These are phyloP conservation scores for Euclidia mi DNA, from an alignment of 2,888 invertebrate genomes.

Conservation along the genomic window DNA sequence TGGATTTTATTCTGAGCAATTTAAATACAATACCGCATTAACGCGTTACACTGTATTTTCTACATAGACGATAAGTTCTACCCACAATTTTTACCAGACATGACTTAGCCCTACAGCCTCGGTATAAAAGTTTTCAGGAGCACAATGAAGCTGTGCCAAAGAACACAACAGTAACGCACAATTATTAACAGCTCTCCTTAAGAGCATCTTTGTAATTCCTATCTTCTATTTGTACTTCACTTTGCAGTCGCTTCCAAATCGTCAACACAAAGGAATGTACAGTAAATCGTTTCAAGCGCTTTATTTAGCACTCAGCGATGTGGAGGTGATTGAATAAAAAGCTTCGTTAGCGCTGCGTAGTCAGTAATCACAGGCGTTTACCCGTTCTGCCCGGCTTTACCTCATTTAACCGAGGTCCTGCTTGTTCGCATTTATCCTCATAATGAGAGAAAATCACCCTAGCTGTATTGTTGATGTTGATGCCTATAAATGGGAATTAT, in stretches of 20 bases:
- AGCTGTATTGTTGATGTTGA: conserved; percentile 13
- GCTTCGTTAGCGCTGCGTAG: conserved; percentile 16
- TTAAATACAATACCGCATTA: too few relatives aligned
- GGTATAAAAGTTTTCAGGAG: neutral
- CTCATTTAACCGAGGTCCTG: conserved; percentile 10
- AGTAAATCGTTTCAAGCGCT: conserved; percentile 11
- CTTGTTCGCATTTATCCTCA: conserved; percentile 10
- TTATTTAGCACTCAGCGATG: conserved; percentile 10
- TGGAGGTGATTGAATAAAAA: conserved; percentile 17
- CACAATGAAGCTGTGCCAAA: neutral
- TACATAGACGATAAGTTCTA: too few relatives aligned
- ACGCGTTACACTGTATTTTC: too few relatives aligned
- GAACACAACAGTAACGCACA: neutral
- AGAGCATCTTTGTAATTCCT: conserved; percentile 9
- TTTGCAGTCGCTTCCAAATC: neutral
- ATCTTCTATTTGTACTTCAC: neutral
- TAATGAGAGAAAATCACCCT: conserved; percentile 20
- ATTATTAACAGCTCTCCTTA: conserved; percentile 1
- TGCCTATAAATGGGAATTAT: conserved; percentile 17
- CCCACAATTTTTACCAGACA: too few relatives aligned
- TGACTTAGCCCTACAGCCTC: neutral
- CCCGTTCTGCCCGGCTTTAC: conserved; percentile 3
- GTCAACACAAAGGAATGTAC: neutral
- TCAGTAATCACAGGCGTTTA: conserved; percentile 15
- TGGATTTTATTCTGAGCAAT: too few relatives aligned